Conservation (phyloP, 2,888 invertebrate genomes). For the Anticlea derivata region DNA sequence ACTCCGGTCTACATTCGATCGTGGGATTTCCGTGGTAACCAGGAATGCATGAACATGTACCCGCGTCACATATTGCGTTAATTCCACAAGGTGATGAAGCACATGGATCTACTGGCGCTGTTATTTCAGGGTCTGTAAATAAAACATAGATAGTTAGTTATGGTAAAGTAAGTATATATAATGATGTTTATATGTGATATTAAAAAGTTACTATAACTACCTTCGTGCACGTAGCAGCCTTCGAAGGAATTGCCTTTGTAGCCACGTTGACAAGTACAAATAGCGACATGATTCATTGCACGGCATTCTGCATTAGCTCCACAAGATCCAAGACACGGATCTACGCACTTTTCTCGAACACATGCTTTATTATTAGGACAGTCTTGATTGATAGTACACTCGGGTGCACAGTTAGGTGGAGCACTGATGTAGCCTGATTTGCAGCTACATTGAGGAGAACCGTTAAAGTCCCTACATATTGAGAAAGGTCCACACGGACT, state of each 20-base stretch:
- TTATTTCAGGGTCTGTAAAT: slow-evolving; percentile 58
- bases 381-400: slow-evolving; percentile 90
- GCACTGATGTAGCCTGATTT: slow-evolving; percentile 85
- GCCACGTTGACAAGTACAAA: slow-evolving; percentile 87
- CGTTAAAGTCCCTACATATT: slow-evolving; percentile 81
- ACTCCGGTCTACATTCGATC: slow-evolving; percentile 90
- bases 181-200: too few relatives aligned
- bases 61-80: slow-evolving; percentile 84
- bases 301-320: slow-evolving; percentile 88
- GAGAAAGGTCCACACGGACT: slow-evolving; percentile 89
- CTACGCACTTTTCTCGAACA: slow-evolving; percentile 88
- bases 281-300: slow-evolving; percentile 89
- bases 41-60: slow-evolving; percentile 85
- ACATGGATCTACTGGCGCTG: slow-evolving; percentile 80
- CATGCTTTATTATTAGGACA: slow-evolving; percentile 89
- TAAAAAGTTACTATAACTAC: slow-evolving; percentile 42
- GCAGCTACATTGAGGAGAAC: slow-evolving; percentile 85
- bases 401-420: slow-evolving; percentile 89
- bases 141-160: background rate
- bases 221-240: slow-evolving; percentile 61
- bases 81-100: slow-evolving; percentile 86
- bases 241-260: slow-evolving; percentile 90
- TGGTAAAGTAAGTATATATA: background rate
- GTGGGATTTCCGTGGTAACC: slow-evolving; percentile 87
- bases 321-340: slow-evolving; percentile 89